These are phyloP conservation scores for Drosophila aldrichi DNA, from an alignment of 2,888 invertebrate genomes.

Conservation along the genomic window DNA sequence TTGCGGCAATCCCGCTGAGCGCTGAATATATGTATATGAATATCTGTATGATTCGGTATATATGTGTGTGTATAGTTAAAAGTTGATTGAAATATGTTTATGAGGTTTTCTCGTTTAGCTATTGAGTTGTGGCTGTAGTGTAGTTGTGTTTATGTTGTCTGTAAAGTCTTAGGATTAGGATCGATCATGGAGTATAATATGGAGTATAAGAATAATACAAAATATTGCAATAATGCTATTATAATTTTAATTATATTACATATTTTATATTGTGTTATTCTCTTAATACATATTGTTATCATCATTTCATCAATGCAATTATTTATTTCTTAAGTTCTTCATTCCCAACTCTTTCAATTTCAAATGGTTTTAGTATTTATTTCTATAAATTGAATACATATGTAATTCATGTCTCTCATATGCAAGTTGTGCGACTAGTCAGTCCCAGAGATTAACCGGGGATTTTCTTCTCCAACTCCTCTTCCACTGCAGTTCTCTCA, in stretches of 20 bases:
- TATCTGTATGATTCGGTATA: background rate
- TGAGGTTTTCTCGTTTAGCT: background rate
- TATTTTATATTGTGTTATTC: too few species aligned
- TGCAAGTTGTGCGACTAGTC: background rate
- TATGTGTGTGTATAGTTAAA: background rate
- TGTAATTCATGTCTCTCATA: background rate
- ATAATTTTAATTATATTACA: too few species aligned
- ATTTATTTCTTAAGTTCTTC: background rate
- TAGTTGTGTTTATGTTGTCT: background rate
- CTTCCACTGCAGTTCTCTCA: background rate
- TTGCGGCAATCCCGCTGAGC: constrained; percentile 28
- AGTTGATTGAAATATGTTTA: background rate
- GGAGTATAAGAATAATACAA: background rate
- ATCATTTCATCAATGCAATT: too few species aligned
- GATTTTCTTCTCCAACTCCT: background rate
- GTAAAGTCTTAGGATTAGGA: background rate
- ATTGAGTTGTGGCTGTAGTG: background rate
- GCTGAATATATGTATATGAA: background rate
- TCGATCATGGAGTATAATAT: background rate
- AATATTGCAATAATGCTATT: too few species aligned
- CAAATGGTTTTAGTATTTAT: background rate
- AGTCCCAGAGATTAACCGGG: background rate
- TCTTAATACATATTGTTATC: too few species aligned
- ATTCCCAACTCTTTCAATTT: background rate
- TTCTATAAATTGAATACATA: background rate